Conservation (phyloP, 2,888 invertebrate species). For the Nomada flava region DNA sequence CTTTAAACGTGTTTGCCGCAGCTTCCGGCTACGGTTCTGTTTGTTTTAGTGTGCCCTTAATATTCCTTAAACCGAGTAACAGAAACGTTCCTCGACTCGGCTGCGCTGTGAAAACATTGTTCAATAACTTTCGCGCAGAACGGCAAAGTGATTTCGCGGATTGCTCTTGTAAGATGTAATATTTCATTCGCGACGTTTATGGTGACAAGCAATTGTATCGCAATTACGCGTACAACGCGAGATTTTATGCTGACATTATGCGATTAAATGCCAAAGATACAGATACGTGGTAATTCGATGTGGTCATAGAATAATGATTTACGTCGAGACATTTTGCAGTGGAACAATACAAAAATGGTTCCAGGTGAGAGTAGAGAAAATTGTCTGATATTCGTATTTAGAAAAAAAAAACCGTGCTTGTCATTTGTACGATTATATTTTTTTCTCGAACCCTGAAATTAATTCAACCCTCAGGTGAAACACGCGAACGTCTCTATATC, state of each 20-base stretch:
- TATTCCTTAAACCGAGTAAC: background rate
- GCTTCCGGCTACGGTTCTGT: slow-evolving; percentile 9
- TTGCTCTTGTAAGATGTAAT: background rate
- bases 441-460: background rate
- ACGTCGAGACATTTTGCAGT: background rate
- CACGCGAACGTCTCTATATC: background rate
- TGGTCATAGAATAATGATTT: background rate
- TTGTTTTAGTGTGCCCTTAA: slow-evolving; percentile 5
- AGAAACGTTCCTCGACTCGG: background rate
- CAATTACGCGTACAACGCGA: background rate
- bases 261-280: background rate
- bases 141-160: background rate
- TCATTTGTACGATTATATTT: background rate
- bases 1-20: slow-evolving; percentile 4
- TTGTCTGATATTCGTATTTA: background rate
- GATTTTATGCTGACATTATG: background rate
- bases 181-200: background rate
- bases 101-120: background rate
- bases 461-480: background rate
- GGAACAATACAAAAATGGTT: slow-evolving; percentile 13
- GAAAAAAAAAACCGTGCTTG: background rate
- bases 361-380: background rate
- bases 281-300: background rate
- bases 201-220: background rate
- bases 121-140: background rate